Evolutionary conservation across 1,140 invertebrate genomes (phyloP).

Genomic region (Drosophila ercepeae): DNA sequence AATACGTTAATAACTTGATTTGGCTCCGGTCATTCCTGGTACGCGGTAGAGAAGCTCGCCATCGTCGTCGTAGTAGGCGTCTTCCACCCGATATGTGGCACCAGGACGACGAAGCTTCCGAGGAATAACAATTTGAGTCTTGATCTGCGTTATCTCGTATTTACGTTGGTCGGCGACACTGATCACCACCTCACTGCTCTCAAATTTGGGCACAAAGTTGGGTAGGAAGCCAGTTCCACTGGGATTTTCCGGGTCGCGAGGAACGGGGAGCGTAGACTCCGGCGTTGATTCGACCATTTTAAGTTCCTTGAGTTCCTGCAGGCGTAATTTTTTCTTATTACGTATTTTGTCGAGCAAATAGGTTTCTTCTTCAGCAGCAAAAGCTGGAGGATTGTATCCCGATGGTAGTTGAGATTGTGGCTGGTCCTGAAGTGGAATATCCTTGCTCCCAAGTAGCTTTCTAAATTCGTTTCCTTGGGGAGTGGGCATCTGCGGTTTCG

Average conservation of each 20-base stretch:
- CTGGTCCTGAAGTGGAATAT: background rate
- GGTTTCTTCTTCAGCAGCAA: conserved; percentile 66
- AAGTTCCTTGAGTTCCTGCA: conserved; percentile 59
- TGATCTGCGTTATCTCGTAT: conserved; percentile 66
- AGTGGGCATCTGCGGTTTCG: conserved; percentile 43
- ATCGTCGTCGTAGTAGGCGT: conserved; percentile 91
- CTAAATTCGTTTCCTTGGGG: conserved; percentile 83
- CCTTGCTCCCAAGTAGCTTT: conserved; percentile 77
- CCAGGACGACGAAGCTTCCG: conserved; percentile 86
- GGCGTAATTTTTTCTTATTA: conserved; percentile 66
- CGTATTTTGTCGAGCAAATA: conserved; percentile 73
- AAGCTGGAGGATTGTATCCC: background rate
- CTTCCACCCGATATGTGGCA: conserved; percentile 88
- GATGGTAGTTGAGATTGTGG: conserved; percentile 1
- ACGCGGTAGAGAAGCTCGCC: conserved; percentile 90
- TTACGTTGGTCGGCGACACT: conserved; percentile 60
- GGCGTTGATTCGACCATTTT: conserved; percentile 24
- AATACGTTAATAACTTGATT: background rate
- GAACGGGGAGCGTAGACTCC: background rate
- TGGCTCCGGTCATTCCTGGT: conserved; percentile 85
- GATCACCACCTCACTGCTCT: conserved; percentile 82
- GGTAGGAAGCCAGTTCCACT: conserved; percentile 57
- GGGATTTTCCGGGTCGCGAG: conserved; percentile 43
- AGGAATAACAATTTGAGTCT: conserved; percentile 88
- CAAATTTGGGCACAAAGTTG: conserved; percentile 59